Conservation (phyloP, 2,888 invertebrate genomes). For the Ceramica pisi region DNA sequence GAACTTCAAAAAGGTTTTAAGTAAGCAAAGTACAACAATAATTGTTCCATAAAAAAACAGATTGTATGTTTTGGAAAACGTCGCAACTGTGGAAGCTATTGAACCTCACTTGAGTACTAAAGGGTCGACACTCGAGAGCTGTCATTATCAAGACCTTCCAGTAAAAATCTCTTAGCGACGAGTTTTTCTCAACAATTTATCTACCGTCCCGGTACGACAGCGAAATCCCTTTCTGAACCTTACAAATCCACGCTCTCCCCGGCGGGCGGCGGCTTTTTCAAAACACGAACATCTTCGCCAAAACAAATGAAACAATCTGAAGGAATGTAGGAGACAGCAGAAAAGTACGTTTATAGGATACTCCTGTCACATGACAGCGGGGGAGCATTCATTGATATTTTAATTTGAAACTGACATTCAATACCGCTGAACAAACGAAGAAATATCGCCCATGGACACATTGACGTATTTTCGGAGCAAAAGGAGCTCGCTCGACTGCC, state of each 20-base stretch:
- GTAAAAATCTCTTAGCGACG: constrained; percentile 73
- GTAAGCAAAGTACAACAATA: constrained; percentile 60
- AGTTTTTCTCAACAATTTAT: constrained; percentile 77
- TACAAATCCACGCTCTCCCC: constrained; percentile 72
- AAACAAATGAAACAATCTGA: constrained; percentile 65
- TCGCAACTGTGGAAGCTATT: constrained; percentile 64
- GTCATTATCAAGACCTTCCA: constrained; percentile 78
- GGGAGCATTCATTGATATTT: constrained; percentile 56
- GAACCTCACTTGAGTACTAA: constrained; percentile 71
- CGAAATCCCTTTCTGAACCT: constrained; percentile 76
- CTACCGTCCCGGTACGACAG: constrained; percentile 68
- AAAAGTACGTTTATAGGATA: constrained; percentile 34
- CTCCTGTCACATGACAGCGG: constrained; percentile 32
- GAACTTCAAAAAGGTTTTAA: constrained; percentile 56
- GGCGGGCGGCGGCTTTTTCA: constrained; percentile 69
- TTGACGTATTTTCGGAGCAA: constrained; percentile 56
- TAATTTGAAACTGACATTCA: constrained; percentile 61
- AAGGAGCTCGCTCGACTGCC: constrained; percentile 53
- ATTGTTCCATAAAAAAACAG: constrained; percentile 56
- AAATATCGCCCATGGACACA: constrained; percentile 34
- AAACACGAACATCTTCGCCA: constrained; percentile 68
- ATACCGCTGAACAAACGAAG: constrained; percentile 42
- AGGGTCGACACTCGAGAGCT: constrained; percentile 72
- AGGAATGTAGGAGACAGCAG: constrained; percentile 38
- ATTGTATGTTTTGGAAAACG: constrained; percentile 64